These are phyloP conservation scores for Mallotus villosus DNA, from an alignment of 2,797 vertebrate genomes.

Conservation along the genomic window DNA sequence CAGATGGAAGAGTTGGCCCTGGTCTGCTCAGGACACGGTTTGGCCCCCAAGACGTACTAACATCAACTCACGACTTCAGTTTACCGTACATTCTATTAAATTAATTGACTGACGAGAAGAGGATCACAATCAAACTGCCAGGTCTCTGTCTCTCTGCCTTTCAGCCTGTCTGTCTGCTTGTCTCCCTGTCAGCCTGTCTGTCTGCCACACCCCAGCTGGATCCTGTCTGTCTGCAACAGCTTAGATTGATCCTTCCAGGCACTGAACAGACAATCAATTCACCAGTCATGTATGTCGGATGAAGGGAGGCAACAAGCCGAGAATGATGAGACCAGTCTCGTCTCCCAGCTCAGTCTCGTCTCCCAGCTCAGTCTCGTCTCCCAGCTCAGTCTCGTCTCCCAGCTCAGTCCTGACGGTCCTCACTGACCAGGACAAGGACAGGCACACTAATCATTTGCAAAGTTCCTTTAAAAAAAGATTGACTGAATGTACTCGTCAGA, in stretches of 20 bases:
- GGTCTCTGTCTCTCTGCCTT: too few species aligned
- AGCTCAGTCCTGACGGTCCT: conserved; percentile 91
- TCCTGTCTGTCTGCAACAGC: conserved; percentile 79
- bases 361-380: conserved; percentile 91
- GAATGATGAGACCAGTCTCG: conserved; percentile 99
- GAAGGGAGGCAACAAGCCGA: conserved; percentile 94
- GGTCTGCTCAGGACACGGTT: too few species aligned
- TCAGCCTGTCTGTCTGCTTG: too few species aligned
- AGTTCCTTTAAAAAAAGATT: conserved; percentile 95
- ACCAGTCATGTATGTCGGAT: conserved; percentile 91
- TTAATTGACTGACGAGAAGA: too few species aligned
- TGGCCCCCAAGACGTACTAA: neutral
- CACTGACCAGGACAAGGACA: conserved; percentile 92
- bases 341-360: too few species aligned
- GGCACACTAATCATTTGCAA: conserved; percentile 98
- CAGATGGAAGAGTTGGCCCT: neutral
- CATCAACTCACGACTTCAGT: neutral
- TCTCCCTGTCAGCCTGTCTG: conserved; percentile 31
- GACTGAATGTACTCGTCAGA: conserved; percentile 96
- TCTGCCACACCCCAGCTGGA: conserved; percentile 85
- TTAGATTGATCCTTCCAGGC: conserved; percentile 93
- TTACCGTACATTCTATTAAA: neutral
- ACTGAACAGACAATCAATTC: conserved; percentile 98
- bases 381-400: conserved; percentile 88
- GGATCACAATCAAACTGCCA: too few species aligned